Percentiles rank a stretch among this genome's conserved stretches.
Evolutionary conservation across 2,113 vertebrate genomes (phyloP).

Genomic region (Hyperoodon ampullatus): DNA sequence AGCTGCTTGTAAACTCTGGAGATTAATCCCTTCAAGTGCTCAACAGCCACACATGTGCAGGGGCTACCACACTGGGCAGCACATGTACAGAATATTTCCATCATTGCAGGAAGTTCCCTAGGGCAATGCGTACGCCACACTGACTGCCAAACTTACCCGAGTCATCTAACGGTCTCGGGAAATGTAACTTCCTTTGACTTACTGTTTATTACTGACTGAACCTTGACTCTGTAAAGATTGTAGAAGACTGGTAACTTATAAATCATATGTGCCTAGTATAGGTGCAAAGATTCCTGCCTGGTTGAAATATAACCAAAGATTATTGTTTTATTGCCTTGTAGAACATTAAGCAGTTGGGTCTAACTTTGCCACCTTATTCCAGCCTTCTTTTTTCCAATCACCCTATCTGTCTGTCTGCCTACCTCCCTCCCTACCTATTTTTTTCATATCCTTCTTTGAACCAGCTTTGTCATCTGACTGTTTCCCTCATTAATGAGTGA

Average conservation of each 20-base stretch:
- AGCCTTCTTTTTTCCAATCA: neutral
- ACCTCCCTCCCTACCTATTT: neutral
- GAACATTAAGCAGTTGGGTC: neutral
- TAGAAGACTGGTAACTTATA: neutral
- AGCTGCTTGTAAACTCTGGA: neutral
- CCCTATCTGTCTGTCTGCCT: too few relatives aligned
- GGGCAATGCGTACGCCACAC: rapidly evolving
- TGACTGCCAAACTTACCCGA: neutral
- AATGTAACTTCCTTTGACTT: neutral
- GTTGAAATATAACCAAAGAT: neutral
- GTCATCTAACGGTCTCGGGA: neutral
- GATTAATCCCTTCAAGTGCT: neutral
- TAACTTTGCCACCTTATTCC: neutral
- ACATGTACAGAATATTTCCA: neutral
- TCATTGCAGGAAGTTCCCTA: neutral
- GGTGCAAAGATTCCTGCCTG: neutral
- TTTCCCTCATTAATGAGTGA: neutral
- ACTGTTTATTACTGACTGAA: neutral
- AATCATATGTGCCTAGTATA: neutral
- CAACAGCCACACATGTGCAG: rapidly evolving
- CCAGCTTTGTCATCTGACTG: neutral
- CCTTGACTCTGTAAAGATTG: neutral
- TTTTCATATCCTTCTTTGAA: neutral
- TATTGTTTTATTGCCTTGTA: neutral
- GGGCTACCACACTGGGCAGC: neutral